These are phyloP conservation scores for Aplysia californica DNA, from an alignment of 1,140 invertebrate species.

Conservation along the genomic window DNA sequence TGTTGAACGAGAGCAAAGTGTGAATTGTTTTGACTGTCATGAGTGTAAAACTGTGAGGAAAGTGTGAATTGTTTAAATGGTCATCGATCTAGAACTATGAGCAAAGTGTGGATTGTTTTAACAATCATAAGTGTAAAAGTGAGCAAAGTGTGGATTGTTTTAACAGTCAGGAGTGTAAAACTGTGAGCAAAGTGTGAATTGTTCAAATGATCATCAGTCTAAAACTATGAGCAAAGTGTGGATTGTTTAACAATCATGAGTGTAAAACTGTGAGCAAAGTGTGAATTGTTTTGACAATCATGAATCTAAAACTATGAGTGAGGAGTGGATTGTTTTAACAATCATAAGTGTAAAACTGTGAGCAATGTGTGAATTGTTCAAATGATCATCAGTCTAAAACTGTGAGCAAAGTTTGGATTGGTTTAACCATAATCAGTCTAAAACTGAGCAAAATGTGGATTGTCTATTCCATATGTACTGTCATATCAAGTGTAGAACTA, in stretches of 20 bases:
- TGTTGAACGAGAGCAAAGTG: neutral
- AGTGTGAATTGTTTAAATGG: neutral
- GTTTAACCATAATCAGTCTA: neutral
- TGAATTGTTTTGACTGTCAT: neutral
- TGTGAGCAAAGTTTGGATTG: neutral
- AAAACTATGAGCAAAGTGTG: neutral
- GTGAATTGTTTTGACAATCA: neutral
- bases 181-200: neutral
- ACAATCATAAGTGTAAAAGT: neutral
- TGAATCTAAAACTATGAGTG: neutral
- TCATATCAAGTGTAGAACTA: too few relatives aligned
- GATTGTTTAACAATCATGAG: neutral
- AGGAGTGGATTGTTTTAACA: neutral
- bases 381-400: neutral
- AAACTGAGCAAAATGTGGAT: neutral
- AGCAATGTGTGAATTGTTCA: neutral
- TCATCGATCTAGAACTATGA: neutral
- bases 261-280: too few relatives aligned
- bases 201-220: neutral
- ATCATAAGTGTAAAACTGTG: neutral
- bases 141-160: neutral
- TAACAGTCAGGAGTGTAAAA: too few relatives aligned
- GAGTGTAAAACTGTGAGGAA: too few relatives aligned
- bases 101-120: neutral
- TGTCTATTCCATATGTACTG: too few relatives aligned